Evolutionary conservation across 2,888 invertebrate species (phyloP).

Genomic region (Caenorhabditis drosophilae): DNA sequence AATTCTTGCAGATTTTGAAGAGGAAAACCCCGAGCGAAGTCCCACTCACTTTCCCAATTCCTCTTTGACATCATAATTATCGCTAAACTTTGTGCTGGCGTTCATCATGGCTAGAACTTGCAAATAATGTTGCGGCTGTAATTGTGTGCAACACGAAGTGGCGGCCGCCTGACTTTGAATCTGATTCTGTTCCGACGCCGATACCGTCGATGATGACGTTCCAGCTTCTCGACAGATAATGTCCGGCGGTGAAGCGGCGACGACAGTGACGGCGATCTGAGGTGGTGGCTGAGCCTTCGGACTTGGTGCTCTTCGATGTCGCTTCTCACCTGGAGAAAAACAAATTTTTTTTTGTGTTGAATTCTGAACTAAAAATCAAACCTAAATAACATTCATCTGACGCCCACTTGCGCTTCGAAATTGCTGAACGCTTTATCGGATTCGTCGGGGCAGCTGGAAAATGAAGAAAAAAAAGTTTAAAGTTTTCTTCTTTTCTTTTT

Average conservation of each 20-base stretch:
- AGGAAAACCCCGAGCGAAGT: no score
- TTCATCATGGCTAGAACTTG: conserved; percentile 62
- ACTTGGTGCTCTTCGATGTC: conserved; percentile 15
- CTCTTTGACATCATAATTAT: conserved; percentile 99
- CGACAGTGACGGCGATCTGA: not conserved
- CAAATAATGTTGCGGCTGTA: conserved; percentile 22
- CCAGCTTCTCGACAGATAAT: no score
- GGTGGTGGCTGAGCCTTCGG: not conserved
- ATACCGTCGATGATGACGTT: conserved; percentile 14
- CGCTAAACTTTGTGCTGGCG: conserved; percentile 91
- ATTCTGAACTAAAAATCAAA: conserved; percentile 10
- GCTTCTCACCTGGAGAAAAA: conserved; percentile 33
- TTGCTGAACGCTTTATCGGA: conserved; percentile 37
- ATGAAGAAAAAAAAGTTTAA: not conserved
- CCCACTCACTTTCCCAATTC: conserved; percentile 94
- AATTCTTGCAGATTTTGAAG: no score
- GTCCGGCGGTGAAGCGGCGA: no score
- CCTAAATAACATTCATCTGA: conserved; percentile 46
- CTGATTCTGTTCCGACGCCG: conserved; percentile 13
- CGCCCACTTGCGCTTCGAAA: conserved; percentile 45
- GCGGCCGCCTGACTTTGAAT: no score
- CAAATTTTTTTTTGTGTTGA: conserved; percentile 5
- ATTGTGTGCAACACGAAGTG: no score
- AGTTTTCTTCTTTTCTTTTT: no score
- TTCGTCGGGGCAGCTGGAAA: conserved; percentile 28